Conservation (phyloP, 37 sponge, comb jelly and placozoan genomes). For the Theonella swinhoei region DNA sequence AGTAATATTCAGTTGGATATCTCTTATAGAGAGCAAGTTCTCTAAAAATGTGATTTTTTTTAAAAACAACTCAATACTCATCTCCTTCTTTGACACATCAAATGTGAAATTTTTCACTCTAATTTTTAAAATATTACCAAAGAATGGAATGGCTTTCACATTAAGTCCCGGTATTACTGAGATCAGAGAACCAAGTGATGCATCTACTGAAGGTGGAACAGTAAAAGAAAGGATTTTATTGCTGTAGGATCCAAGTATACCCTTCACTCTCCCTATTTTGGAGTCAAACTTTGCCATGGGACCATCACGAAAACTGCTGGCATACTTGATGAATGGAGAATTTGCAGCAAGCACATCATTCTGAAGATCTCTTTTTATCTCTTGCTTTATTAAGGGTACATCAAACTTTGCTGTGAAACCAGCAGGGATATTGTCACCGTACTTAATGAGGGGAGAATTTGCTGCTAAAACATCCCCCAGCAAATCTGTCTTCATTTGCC, state of each 20-base stretch:
- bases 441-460: not conserved
- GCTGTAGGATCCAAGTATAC: not conserved
- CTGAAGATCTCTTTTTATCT: no score
- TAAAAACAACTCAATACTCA: not conserved
- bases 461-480: not conserved
- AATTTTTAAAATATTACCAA: not conserved
- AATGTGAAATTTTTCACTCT: not conserved
- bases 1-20: not conserved
- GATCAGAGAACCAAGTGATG: not conserved
- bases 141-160: not conserved
- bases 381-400: not conserved
- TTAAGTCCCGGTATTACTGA: not conserved
- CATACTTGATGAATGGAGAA: no score
- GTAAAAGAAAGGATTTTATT: not conserved
- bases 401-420: conserved; percentile 1
- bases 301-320: no score
- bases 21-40: not conserved
- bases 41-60: not conserved
- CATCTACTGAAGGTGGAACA: not conserved
- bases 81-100: not conserved
- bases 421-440: not conserved
- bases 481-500: not conserved
- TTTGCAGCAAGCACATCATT: no score
- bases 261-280: not conserved
- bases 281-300: no score